Percentiles rank a stretch among this genome's conserved stretches.
These are phyloP conservation scores for Malurus melanocephalus DNA, from an alignment of 2,113 vertebrate species.

Conservation along the genomic window DNA sequence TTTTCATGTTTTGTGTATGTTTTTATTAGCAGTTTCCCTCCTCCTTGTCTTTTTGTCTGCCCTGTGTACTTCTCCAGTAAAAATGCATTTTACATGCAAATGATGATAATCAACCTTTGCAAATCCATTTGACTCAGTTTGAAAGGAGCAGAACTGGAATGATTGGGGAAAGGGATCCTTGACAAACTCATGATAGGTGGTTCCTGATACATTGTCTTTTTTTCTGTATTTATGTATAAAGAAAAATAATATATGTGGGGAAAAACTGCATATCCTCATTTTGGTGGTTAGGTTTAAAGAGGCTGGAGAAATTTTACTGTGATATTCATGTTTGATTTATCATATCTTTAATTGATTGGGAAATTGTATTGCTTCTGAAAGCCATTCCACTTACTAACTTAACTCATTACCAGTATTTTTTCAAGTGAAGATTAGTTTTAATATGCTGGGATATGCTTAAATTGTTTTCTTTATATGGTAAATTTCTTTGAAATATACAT, in stretches of 20 bases:
- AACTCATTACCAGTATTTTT: slow-evolving; percentile 12
- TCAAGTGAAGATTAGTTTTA: slow-evolving; percentile 14
- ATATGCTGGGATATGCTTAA: neutral
- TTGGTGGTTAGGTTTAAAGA: neutral
- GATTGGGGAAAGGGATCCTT: slow-evolving; percentile 46
- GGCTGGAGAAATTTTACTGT: neutral
- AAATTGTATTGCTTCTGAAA: neutral
- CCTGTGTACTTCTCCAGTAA: neutral
- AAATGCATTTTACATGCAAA: slow-evolving; percentile 44
- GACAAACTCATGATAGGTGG: neutral
- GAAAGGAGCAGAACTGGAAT: slow-evolving; percentile 56
- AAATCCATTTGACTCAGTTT: slow-evolving; percentile 70
- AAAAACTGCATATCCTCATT: neutral
- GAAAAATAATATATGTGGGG: neutral
- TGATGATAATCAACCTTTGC: slow-evolving; percentile 56
- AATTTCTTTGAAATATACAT: neutral
- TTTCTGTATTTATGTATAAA: neutral
- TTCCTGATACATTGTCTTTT: neutral
- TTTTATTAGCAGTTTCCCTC: neutral
- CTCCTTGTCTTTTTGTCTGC: neutral
- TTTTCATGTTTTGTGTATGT: neutral
- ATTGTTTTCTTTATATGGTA: slow-evolving; percentile 28
- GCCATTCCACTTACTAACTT: neutral
- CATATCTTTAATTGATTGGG: neutral
- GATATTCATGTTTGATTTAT: neutral